These are phyloP conservation scores for Enteromius afrohamiltoni DNA, from an alignment of 2,797 vertebrate species.

Conservation along the genomic window DNA sequence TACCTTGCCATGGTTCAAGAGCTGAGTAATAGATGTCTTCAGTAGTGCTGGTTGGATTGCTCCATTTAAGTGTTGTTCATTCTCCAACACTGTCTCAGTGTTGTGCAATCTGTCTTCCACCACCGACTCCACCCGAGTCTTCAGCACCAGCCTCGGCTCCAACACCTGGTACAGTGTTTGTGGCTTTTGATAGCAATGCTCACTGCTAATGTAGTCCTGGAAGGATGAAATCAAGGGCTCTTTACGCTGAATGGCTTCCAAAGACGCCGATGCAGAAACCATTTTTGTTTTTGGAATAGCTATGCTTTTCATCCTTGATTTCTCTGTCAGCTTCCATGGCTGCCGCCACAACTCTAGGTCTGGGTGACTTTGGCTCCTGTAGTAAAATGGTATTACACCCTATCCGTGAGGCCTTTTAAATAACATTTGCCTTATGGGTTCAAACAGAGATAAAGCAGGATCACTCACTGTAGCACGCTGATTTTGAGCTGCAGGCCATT, in stretches of 20 bases:
- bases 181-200: slow-evolving; percentile 98
- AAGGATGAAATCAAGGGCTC: slow-evolving; percentile 74
- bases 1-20: slow-evolving; percentile 66
- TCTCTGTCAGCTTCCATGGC: slow-evolving; percentile 89
- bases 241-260: slow-evolving; percentile 80
- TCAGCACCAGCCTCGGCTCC: slow-evolving; percentile 93
- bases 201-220: slow-evolving; percentile 94
- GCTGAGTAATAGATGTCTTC: slow-evolving; percentile 69
- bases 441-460: not conserved
- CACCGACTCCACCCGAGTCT: slow-evolving; percentile 86
- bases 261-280: slow-evolving; percentile 63
- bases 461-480: slow-evolving; percentile 91
- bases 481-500: slow-evolving; percentile 95
- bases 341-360: slow-evolving; percentile 93
- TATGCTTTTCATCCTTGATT: slow-evolving; percentile 72
- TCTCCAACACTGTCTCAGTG: slow-evolving; percentile 83
- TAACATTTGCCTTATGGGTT: not conserved
- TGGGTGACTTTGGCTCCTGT: slow-evolving; percentile 88
- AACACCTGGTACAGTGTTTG: slow-evolving; percentile 91
- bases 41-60: slow-evolving; percentile 70
- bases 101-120: slow-evolving; percentile 87
- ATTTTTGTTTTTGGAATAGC: slow-evolving; percentile 63
- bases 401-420: not conserved
- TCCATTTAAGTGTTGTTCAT: slow-evolving; percentile 80
- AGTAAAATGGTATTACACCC: not conserved